A percentile compares a stretch with the other conserved stretches of the same genome.
These are phyloP conservation scores for Monochamus alternatus DNA, from an alignment of 2,888 invertebrate species.

Conservation along the genomic window DNA sequence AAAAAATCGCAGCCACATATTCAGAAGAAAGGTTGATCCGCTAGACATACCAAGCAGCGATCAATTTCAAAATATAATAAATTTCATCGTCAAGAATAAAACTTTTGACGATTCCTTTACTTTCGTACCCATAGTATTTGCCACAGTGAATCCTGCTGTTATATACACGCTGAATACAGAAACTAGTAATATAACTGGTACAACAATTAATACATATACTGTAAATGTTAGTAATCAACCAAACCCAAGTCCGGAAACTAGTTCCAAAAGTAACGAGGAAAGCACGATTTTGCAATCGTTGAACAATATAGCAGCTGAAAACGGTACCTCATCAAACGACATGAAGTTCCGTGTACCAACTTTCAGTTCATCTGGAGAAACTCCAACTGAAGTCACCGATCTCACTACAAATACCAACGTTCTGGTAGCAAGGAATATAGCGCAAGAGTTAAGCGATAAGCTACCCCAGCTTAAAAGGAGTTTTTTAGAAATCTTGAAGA, in stretches of 20 bases:
- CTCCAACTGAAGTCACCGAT: background rate
- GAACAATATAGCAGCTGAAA: slow-evolving; percentile 1
- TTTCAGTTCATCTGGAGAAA: background rate
- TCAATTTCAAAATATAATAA: slow-evolving; percentile 47
- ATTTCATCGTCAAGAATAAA: slow-evolving; percentile 52
- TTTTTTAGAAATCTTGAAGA: slow-evolving; percentile 37
- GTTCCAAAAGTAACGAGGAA: background rate
- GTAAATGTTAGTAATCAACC: background rate
- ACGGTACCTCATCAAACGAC: background rate
- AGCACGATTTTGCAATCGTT: slow-evolving; percentile 23
- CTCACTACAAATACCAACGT: background rate
- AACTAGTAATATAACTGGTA: background rate
- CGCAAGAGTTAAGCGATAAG: slow-evolving; percentile 34
- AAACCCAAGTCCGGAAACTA: background rate
- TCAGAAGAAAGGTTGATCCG: slow-evolving; percentile 32
- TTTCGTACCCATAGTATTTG: slow-evolving; percentile 55
- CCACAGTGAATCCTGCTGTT: slow-evolving; percentile 44
- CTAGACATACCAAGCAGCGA: slow-evolving; percentile 9
- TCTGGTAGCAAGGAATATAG: slow-evolving; percentile 22
- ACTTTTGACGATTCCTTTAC: slow-evolving; percentile 51
- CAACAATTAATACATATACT: background rate
- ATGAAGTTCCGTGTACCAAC: slow-evolving; percentile 14
- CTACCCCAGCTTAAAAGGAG: slow-evolving; percentile 36
- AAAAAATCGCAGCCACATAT: slow-evolving; percentile 38
- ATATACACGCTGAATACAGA: slow-evolving; percentile 31